Conservation (phyloP, 2,797 vertebrate species). For the Lutjanus argentimaculatus region DNA sequence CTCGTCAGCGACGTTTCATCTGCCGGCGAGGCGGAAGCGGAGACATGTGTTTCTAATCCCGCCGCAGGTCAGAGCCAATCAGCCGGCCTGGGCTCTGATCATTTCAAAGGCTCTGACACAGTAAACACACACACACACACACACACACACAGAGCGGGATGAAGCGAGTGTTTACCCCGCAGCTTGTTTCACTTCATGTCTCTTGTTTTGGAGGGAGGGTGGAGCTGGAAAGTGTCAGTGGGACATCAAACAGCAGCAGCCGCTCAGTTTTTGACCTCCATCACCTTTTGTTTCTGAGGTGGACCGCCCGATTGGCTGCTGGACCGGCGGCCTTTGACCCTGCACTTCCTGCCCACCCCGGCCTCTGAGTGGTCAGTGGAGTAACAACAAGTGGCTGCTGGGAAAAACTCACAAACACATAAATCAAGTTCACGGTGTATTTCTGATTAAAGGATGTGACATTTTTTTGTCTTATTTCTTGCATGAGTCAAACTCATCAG, state of each 20-base stretch:
- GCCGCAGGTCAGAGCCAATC: constrained; percentile 44
- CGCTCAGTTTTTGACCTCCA: not conserved
- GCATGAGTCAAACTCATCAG: too few species aligned
- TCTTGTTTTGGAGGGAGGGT: constrained; percentile 15
- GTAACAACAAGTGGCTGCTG: too few species aligned
- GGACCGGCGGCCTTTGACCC: constrained; percentile 7
- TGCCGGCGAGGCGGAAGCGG: constrained; percentile 11
- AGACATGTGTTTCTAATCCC: constrained; percentile 58
- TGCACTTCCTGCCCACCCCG: not conserved
- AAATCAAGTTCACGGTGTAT: too few species aligned
- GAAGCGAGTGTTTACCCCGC: constrained; percentile 41
- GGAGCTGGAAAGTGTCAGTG: constrained; percentile 32
- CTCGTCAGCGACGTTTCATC: constrained; percentile 12
- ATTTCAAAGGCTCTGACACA: constrained; percentile 43
- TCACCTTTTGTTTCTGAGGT: constrained; percentile 18
- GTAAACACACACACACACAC: too few species aligned
- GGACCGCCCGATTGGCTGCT: not conserved
- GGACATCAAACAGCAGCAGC: constrained; percentile 41
- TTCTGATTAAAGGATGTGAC: too few species aligned
- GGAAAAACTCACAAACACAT: too few species aligned
- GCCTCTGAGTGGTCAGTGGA: too few species aligned
- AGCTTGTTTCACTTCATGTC: constrained; percentile 42
- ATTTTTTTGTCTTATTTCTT: too few species aligned
- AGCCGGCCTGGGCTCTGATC: constrained; percentile 35
- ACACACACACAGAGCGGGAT: too few species aligned